Evolutionary conservation across 1,140 invertebrate species (phyloP).

Genomic region (Nilaparvata lugens): DNA sequence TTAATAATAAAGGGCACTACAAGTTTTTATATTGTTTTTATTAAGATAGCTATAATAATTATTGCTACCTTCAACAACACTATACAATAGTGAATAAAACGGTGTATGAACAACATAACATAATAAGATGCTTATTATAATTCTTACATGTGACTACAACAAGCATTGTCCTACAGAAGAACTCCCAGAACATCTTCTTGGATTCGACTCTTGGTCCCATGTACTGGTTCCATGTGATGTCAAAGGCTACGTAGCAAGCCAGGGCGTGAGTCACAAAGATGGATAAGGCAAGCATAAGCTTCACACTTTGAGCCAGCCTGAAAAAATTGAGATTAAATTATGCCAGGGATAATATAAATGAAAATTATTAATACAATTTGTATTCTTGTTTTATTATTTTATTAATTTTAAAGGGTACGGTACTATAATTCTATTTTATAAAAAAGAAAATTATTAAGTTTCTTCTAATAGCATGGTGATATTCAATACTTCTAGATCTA

Average conservation of each 20-base stretch:
- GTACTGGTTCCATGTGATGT: slow-evolving; percentile 74
- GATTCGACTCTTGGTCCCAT: slow-evolving; percentile 34
- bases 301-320: slow-evolving; percentile 62
- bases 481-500: no score
- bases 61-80: no score
- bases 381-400: no score
- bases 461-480: background rate
- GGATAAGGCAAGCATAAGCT: slow-evolving; percentile 64
- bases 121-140: background rate
- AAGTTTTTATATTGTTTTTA: no score
- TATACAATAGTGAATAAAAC: no score
- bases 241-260: slow-evolving; percentile 82
- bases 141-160: slow-evolving; percentile 72
- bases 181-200: slow-evolving; percentile 49
- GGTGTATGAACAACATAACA: background rate
- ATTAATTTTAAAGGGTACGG: no score
- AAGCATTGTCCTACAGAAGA: slow-evolving; percentile 51
- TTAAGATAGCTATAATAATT: no score
- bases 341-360: no score
- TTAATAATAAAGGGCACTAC: no score
- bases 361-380: background rate
- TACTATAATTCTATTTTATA: background rate
- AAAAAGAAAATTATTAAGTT: no score
- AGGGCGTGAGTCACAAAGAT: slow-evolving; percentile 79
- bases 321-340: no score